These are phyloP conservation scores for Tridacna gigas DNA, from an alignment of 2,888 invertebrate genomes.

Conservation along the genomic window DNA sequence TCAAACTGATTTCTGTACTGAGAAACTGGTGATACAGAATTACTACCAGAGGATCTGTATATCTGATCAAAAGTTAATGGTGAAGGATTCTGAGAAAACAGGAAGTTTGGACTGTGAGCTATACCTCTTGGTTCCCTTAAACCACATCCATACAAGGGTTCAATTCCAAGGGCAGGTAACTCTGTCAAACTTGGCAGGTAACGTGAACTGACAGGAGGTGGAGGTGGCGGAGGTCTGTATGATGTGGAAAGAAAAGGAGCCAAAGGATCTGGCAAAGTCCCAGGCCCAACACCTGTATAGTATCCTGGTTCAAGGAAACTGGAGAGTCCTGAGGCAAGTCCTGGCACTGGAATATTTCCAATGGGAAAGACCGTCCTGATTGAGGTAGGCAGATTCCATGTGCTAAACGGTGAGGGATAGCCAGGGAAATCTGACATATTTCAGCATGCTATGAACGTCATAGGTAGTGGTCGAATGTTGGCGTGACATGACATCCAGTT, in stretches of 20 bases:
- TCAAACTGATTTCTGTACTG: conserved; percentile 61
- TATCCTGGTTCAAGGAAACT: conserved; percentile 45
- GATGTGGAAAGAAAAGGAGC: conserved; percentile 35
- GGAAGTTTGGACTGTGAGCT: conserved; percentile 60
- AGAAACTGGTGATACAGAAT: conserved; percentile 59
- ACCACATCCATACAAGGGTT: conserved; percentile 56
- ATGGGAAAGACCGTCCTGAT: conserved; percentile 53
- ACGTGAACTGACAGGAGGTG: conserved; percentile 24
- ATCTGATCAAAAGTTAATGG: conserved; percentile 65
- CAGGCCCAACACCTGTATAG: conserved; percentile 35
- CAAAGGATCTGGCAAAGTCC: conserved; percentile 47
- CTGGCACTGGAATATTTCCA: conserved; percentile 48
- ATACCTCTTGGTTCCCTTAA: conserved; percentile 54
- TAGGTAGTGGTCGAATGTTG: conserved; percentile 55
- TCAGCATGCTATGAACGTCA: conserved; percentile 55
- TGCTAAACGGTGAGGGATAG: conserved; percentile 63
- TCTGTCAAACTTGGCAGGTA: conserved; percentile 49
- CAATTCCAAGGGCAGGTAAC: conserved; percentile 51
- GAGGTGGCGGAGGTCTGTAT: conserved; percentile 36
- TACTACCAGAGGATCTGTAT: conserved; percentile 52
- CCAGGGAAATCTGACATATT: conserved; percentile 67
- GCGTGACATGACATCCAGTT: conserved; percentile 50
- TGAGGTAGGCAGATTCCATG: conserved; percentile 57
- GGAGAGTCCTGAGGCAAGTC: conserved; percentile 39
- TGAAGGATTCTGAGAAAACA: conserved; percentile 59